These are phyloP conservation scores for Drosophila monieri DNA, from an alignment of 2,888 invertebrate genomes.

Conservation along the genomic window DNA sequence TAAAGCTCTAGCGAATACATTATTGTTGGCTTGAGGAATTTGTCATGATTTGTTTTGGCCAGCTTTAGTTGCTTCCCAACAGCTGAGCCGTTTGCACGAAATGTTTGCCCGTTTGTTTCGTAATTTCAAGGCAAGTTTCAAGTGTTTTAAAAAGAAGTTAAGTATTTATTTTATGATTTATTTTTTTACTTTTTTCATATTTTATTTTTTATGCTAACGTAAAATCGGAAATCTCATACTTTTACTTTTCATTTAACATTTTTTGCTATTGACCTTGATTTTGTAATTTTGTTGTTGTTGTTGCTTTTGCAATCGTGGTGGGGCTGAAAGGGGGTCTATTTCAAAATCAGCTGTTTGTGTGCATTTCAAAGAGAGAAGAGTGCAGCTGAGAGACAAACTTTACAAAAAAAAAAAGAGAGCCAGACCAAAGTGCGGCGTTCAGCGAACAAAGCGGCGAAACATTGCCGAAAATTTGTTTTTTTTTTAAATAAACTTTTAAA, in stretches of 20 bases:
- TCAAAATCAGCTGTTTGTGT: slow-evolving; percentile 32
- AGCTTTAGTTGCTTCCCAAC: slow-evolving; percentile 62
- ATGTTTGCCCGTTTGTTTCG: slow-evolving; percentile 78
- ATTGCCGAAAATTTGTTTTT: neutral
- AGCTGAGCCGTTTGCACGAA: slow-evolving; percentile 47
- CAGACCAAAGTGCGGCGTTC: neutral
- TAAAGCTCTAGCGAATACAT: slow-evolving; percentile 21
- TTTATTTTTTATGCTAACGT: neutral
- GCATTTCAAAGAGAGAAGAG: slow-evolving; percentile 5
- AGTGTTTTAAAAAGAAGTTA: slow-evolving; percentile 10
- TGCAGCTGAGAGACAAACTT: neutral
- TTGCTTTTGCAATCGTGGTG: slow-evolving; percentile 14
- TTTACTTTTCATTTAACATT: slow-evolving; percentile 20
- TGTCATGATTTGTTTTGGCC: slow-evolving; percentile 57
- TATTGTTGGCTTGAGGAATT: slow-evolving; percentile 26
- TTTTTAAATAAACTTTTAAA: neutral
- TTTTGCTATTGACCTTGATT: slow-evolving; percentile 42
- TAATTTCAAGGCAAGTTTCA: slow-evolving; percentile 76
- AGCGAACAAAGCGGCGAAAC: slow-evolving; percentile 19
- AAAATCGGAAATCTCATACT: neutral
- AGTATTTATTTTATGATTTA: neutral
- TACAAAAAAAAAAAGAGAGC: neutral
- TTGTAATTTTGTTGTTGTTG: slow-evolving; percentile 11
- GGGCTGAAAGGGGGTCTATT: slow-evolving; percentile 7
- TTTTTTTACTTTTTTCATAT: neutral